These are phyloP conservation scores for Lordiphosa stackelbergi DNA, from an alignment of 1,140 invertebrate species.

Conservation along the genomic window DNA sequence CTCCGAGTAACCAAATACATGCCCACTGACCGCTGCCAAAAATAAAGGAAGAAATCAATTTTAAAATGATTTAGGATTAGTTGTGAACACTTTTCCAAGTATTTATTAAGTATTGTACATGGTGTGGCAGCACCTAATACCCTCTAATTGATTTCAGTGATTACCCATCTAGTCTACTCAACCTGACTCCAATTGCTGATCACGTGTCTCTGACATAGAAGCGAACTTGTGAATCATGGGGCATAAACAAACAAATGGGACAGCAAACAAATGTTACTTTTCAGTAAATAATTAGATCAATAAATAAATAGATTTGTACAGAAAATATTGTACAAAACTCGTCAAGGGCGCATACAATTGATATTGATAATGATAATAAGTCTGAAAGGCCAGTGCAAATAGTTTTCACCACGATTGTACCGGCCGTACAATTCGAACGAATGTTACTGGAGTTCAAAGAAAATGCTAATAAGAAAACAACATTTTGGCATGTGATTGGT, in stretches of 20 bases:
- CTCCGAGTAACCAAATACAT: slow-evolving; percentile 80
- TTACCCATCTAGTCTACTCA: background rate
- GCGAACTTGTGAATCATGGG: slow-evolving; percentile 62
- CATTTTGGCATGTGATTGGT: slow-evolving; percentile 45
- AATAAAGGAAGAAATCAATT: background rate
- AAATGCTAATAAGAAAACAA: slow-evolving; percentile 41
- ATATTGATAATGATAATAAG: slow-evolving; percentile 48
- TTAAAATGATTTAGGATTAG: background rate
- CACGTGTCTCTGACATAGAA: slow-evolving; percentile 52
- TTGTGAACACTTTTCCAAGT: too few relatives aligned
- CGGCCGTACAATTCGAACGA: slow-evolving; percentile 21
- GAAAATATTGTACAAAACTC: slow-evolving; percentile 27
- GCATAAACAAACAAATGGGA: slow-evolving; percentile 42
- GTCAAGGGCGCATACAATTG: slow-evolving; percentile 56
- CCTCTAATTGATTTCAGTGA: slow-evolving; percentile 4
- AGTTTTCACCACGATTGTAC: slow-evolving; percentile 35
- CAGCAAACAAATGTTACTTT: slow-evolving; percentile 49
- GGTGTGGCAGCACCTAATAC: background rate
- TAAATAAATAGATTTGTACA: slow-evolving; percentile 32
- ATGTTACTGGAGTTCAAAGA: slow-evolving; percentile 32
- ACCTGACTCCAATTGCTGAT: slow-evolving; percentile 17
- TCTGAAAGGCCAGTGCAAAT: slow-evolving; percentile 37
- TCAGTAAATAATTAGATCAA: slow-evolving; percentile 52
- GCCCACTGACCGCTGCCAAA: slow-evolving; percentile 46
- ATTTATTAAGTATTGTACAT: too few relatives aligned